Conservation (phyloP, 1,140 invertebrate genomes). For the Phortica variegata region DNA sequence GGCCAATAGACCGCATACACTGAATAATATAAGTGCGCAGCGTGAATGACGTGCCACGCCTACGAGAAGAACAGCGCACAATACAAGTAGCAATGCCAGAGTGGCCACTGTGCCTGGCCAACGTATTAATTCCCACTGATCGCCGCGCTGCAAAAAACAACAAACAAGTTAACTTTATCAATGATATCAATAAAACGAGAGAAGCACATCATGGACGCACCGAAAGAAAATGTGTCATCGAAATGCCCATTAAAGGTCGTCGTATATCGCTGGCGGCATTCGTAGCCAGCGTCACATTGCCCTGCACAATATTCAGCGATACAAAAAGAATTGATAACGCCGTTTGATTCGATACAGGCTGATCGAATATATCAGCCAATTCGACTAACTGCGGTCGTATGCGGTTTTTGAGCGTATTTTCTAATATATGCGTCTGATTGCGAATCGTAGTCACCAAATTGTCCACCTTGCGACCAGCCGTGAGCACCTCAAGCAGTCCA, state of each 20-base stretch:
- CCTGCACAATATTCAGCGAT: constrained; percentile 67
- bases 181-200: not conserved
- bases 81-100: constrained; percentile 72
- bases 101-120: constrained; percentile 80
- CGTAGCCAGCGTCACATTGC: constrained; percentile 70
- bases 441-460: constrained; percentile 71
- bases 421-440: constrained; percentile 69
- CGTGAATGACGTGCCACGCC: constrained; percentile 80
- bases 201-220: too few species aligned
- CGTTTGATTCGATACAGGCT: constrained; percentile 73
- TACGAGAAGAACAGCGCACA: constrained; percentile 78
- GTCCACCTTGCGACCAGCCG: constrained; percentile 76
- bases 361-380: constrained; percentile 71
- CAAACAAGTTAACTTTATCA: not conserved
- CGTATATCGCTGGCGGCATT: constrained; percentile 73
- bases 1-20: constrained; percentile 82
- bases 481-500: constrained; percentile 76
- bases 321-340: constrained; percentile 66
- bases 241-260: constrained; percentile 68
- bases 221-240: constrained; percentile 65
- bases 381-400: constrained; percentile 69
- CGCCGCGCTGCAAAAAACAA: constrained; percentile 53
- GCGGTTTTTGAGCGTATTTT: constrained; percentile 67
- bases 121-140: constrained; percentile 66
- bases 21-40: constrained; percentile 59